These are phyloP conservation scores for Spodoptera picta DNA, from an alignment of 2,888 invertebrate species.

Conservation along the genomic window DNA sequence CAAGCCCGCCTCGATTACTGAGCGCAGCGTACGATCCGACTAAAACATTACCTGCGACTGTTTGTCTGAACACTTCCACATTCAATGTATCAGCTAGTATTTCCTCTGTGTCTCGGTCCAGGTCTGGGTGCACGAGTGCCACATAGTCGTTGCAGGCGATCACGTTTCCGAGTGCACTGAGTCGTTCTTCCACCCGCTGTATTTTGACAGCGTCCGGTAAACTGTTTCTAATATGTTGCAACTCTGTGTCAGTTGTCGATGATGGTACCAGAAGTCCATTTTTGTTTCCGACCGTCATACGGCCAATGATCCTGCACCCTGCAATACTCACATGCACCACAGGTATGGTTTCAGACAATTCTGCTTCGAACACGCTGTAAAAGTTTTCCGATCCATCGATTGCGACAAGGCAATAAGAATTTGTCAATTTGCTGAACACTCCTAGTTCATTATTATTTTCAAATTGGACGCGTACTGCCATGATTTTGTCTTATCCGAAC, in stretches of 20 bases:
- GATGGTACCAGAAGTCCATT: constrained; percentile 98
- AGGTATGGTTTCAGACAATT: constrained; percentile 97
- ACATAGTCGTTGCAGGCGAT: constrained; percentile 99
- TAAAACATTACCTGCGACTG: constrained; percentile 97
- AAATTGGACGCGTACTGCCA: constrained; percentile 99
- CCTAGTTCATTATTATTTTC: constrained; percentile 99
- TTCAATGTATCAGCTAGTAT: constrained; percentile 97
- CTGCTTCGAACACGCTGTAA: constrained; percentile 99
- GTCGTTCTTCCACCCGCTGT: constrained; percentile 97
- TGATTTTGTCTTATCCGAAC: constrained; percentile 71
- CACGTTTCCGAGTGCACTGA: constrained; percentile 99
- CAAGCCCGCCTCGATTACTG: constrained; percentile 98
- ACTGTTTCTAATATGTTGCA: constrained; percentile 97
- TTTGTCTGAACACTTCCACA: constrained; percentile 99
- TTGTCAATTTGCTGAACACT: constrained; percentile 98
- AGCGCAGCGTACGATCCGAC: constrained; percentile 98
- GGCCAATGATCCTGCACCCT: constrained; percentile 98
- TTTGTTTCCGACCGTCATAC: constrained; percentile 97
- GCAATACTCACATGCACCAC: constrained; percentile 98
- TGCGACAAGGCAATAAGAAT: constrained; percentile 98
- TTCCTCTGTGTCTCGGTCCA: constrained; percentile 96
- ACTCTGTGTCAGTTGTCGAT: constrained; percentile 95
- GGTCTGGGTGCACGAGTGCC: constrained; percentile 99
- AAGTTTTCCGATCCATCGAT: constrained; percentile 99
- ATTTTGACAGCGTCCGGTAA: constrained; percentile 97